phyloP scores from a whole-genome alignment of 2,113 vertebrate species.

The Corythaixoides concolor region DNA sequence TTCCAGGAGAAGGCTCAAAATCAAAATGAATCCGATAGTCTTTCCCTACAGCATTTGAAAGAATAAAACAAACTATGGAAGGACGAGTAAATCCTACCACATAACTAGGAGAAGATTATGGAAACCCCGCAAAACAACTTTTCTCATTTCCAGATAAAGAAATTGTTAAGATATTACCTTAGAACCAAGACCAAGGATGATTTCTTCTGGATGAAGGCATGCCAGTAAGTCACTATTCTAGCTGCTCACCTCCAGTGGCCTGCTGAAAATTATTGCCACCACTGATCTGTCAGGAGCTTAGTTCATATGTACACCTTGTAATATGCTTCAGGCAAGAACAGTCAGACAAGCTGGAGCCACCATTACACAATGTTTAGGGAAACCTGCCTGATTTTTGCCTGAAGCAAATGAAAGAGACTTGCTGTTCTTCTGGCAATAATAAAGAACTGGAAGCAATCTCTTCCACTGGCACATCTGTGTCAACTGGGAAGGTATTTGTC shows the following conservation, averaged over 20 bases:
- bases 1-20: neutral
- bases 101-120: neutral
- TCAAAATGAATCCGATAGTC: neutral
- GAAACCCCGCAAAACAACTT: neutral
- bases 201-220: neutral
- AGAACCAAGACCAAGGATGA: neutral
- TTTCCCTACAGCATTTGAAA: neutral
- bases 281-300: neutral
- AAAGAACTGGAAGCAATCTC: neutral
- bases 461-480: neutral
- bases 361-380: neutral
- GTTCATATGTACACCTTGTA: neutral
- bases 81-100: neutral
- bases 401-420: neutral
- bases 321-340: neutral
- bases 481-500: neutral
- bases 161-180: neutral
- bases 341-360: neutral
- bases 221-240: neutral
- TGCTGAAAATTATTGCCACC: neutral
- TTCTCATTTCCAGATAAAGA: neutral
- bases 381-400: slow-evolving; percentile 19
- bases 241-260: neutral
- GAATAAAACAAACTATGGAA: neutral
- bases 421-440: neutral